These are phyloP conservation scores for Coturnix japonica DNA, from an alignment of 2,113 vertebrate genomes.

Conservation along the genomic window DNA sequence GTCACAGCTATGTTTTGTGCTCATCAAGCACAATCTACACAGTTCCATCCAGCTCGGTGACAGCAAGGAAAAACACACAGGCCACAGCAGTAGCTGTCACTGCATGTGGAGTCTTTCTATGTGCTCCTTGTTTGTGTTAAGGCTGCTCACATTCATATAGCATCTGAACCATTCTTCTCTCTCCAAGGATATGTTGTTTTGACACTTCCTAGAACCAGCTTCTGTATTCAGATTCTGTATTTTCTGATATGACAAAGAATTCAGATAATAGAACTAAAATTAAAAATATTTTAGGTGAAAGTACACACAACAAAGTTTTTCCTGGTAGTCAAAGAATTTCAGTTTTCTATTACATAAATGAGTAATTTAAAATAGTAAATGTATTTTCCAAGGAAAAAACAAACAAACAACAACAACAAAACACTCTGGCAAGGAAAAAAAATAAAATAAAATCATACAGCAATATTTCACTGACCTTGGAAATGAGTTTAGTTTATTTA, in stretches of 20 bases:
- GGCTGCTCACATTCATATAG: background rate
- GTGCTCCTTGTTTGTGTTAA: background rate
- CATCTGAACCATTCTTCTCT: background rate
- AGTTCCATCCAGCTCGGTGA: background rate
- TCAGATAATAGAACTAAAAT: background rate
- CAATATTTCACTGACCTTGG: background rate
- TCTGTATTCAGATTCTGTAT: background rate
- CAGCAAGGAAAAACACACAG: background rate
- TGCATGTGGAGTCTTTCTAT: background rate
- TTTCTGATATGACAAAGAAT: background rate
- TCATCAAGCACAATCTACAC: background rate
- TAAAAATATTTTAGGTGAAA: background rate
- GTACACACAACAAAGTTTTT: background rate
- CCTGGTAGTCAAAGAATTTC: background rate
- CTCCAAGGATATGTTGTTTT: background rate
- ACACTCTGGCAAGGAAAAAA: background rate
- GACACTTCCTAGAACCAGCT: background rate
- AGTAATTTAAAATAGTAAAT: background rate
- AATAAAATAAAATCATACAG: fast-evolving
- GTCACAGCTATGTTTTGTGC: background rate
- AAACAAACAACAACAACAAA: background rate
- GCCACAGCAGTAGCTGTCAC: background rate
- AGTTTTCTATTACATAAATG: background rate
- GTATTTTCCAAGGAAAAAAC: background rate
- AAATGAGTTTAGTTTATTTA: background rate